These are phyloP conservation scores for Mormyrus lacerda DNA, from an alignment of 2,113 vertebrate genomes.

Conservation along the genomic window DNA sequence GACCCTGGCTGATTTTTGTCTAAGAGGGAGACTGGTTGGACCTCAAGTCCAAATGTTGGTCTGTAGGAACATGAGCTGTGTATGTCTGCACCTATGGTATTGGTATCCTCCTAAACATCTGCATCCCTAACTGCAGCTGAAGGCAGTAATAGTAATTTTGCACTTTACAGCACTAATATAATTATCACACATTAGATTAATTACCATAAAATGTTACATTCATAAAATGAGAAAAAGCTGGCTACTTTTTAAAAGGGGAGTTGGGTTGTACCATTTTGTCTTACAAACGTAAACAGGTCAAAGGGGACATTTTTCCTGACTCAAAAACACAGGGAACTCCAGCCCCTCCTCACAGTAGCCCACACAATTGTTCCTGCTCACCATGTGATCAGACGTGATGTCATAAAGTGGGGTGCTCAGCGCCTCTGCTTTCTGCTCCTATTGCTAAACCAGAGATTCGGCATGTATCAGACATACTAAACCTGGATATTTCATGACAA, in stretches of 20 bases:
- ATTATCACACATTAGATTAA: background rate
- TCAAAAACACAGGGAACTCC: background rate
- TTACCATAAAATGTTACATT: background rate
- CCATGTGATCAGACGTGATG: background rate
- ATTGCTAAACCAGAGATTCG: background rate
- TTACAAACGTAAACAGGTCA: background rate
- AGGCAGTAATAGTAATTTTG: background rate
- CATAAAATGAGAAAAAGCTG: background rate
- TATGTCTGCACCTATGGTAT: background rate
- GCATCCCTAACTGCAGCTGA: background rate
- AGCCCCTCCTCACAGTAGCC: background rate
- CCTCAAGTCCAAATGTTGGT: background rate
- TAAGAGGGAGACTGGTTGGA: background rate
- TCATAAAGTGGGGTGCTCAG: background rate
- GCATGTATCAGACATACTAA: background rate
- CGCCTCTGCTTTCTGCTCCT: background rate
- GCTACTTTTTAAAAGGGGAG: background rate
- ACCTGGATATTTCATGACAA: background rate
- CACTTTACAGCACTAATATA: background rate
- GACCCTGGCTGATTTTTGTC: background rate
- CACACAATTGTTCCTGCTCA: background rate
- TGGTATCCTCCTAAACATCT: background rate
- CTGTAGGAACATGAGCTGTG: background rate
- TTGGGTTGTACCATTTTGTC: background rate
- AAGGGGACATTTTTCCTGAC: background rate